Base-by-base conservation (phyloP, 2,113 vertebrate genomes). In the Coptodon bakossiorum region DNA sequence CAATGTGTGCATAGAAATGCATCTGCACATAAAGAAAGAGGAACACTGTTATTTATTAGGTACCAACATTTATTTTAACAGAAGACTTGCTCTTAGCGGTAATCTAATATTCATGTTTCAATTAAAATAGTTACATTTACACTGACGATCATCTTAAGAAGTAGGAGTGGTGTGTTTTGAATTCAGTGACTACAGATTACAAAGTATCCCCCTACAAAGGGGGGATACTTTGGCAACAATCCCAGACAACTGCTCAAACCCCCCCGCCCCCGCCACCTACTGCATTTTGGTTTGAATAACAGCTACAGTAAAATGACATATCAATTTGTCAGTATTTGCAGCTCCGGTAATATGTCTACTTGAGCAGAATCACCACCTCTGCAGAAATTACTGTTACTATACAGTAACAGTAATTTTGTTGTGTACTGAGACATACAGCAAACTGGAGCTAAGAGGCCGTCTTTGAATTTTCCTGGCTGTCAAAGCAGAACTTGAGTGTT, bases 401-500 rank as follows among this genome's bases (percentile, higher is more conserved):
- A 45, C 16, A 82, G 80, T 66, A 24, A 31, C 56, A 59, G 56
- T 31, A 59, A 59, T 17, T 59, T 31, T 63, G 59, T 5, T 71
- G 48, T 52, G 84, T 59, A 48, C 82, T 40, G 88, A 86, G 56
- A 89, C 24, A 61, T 34, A 68, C 53, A 43, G 84, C 29, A 9
- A 14, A 59, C 5, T 3, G 34, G 34, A 82, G 71, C 40, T 17
- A n/a, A 53, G 78, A 92, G 11, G 68, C 27, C 8, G 22, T 31
- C 48, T 50, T 78, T 68, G 19, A 45, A 85, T 88, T 89, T 66
- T 90, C 80, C 90, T 87, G 83, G 81, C 76, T 89, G 66, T 73
- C 73, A 89, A 88, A 93, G 79, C 57, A 86, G 84, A 83, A 80
- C 82, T 86, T 57, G 52, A 88, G 81, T 86, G 56, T 86, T 87